These are phyloP conservation scores for Planiliza haematocheilus DNA, from an alignment of 2,113 vertebrate genomes.

Conservation along the genomic window DNA sequence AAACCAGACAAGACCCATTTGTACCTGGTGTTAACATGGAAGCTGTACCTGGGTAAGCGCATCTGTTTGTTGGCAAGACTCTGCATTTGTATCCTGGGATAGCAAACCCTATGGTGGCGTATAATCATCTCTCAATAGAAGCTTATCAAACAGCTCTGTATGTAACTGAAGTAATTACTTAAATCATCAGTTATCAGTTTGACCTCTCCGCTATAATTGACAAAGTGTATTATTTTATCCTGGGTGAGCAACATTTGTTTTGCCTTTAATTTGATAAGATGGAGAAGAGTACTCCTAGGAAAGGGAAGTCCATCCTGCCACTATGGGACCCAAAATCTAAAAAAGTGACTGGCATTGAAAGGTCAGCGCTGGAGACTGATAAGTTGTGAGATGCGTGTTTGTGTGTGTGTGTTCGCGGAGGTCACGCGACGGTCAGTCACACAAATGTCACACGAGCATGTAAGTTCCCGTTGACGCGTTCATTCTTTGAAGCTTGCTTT, in stretches of 20 bases:
- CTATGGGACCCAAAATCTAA: neutral
- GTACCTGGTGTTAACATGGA: neutral
- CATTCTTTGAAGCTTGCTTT: constrained; percentile 29
- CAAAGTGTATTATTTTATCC: neutral
- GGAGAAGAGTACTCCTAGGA: neutral
- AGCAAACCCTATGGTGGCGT: no score
- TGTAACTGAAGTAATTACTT: neutral
- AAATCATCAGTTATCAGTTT: neutral
- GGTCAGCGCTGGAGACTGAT: constrained; percentile 37
- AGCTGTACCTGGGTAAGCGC: neutral
- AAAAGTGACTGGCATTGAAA: constrained; percentile 32
- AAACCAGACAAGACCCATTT: constrained; percentile 30
- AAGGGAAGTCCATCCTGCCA: neutral
- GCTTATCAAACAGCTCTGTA: no score
- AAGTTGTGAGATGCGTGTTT: constrained; percentile 26
- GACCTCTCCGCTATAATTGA: neutral
- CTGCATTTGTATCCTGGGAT: neutral
- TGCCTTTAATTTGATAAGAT: neutral
- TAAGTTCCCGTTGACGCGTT: constrained; percentile 8
- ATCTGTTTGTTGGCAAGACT: neutral
- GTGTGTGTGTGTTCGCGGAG: neutral
- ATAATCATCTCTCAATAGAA: no score
- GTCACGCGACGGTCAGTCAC: constrained; percentile 6
- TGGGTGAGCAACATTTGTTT: neutral
- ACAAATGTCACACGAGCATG: constrained; percentile 37